These are phyloP conservation scores for Panthera leo DNA, from an alignment of 2,113 vertebrate species.

Conservation along the genomic window DNA sequence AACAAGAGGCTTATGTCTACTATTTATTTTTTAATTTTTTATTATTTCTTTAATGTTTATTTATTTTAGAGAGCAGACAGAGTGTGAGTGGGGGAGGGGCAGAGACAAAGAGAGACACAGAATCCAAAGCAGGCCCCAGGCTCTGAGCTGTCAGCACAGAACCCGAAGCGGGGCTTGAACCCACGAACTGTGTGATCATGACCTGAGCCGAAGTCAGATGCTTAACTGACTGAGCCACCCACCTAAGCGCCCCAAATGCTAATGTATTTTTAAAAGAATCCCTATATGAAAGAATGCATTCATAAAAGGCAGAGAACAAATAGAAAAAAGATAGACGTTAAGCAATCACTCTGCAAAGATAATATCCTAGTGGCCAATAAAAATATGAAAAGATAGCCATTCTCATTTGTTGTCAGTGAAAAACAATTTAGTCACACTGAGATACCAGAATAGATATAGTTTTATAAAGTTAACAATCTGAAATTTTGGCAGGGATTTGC, in stretches of 20 bases:
- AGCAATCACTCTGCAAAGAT: neutral
- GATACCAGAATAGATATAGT: neutral
- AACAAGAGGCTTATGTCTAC: neutral
- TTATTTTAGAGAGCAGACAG: too few species aligned
- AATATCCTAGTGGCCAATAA: neutral
- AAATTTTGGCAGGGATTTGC: neutral
- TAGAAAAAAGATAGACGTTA: neutral
- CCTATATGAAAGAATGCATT: neutral
- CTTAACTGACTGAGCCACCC: too few species aligned
- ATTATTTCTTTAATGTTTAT: too few species aligned
- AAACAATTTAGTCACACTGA: neutral
- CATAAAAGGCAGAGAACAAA: neutral
- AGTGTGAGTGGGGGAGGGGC: too few species aligned
- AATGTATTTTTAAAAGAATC: neutral
- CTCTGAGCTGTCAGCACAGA: too few species aligned
- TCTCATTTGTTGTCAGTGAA: neutral
- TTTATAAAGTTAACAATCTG: neutral
- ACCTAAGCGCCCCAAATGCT: neutral
- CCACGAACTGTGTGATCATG: too few species aligned
- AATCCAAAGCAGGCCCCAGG: too few species aligned
- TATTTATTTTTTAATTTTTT: neutral
- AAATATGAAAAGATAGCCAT: neutral
- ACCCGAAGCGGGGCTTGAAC: too few species aligned
- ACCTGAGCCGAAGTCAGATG: too few species aligned
- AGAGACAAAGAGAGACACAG: too few species aligned